Base-by-base conservation (phyloP, 1,140 invertebrate species). In the Sycophila sp. region DNA sequence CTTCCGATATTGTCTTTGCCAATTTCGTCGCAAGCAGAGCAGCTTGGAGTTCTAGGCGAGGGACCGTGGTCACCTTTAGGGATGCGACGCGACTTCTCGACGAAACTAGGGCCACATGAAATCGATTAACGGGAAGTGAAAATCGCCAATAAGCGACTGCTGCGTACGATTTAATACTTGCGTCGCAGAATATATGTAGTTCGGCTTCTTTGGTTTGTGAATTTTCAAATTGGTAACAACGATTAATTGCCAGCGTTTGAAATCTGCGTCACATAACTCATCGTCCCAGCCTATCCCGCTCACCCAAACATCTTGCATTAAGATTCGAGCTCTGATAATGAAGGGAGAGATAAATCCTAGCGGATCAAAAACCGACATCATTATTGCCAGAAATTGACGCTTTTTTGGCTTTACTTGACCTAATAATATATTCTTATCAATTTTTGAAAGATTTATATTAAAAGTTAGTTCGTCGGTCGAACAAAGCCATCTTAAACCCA, bases 301-400 rank as follows among this genome's bases (percentile, higher is more conserved):
- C 4, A 4, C 7, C 77, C 81, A 83, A n/a, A 81, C 69, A 8
- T 78, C 66, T 74, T 85, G 84, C 3, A 87, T 62, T 4, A 86
- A 47, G 7, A 84, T 80, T 75, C 81, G 83, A 26, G 72, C 53
- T 63, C 74, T 76, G 26, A 84, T 78, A 7, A 69, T 76, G 45
- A 83, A 78, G n/a, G 82, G 81, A 11, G 78, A 62, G 5, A 85
- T 30, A 60, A 81, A 78, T 24, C 82, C 83, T 17, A 82, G 72
- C 1, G 81, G 78, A 63, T 86, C 82, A 73, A 78, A 86, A 34
- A 84, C 71, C n/a, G 72, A 64, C 70, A 80, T 75, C 0, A 80
- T 66, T 1, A 66, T 13, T 28, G 22, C 11, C 5, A 62, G 22
- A 17, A 62, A 32, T 47, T 62, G 40, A 2, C 59, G 22, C n/a